Conservation (phyloP, 2,797 vertebrate genomes). For the Myotis findleyi region DNA sequence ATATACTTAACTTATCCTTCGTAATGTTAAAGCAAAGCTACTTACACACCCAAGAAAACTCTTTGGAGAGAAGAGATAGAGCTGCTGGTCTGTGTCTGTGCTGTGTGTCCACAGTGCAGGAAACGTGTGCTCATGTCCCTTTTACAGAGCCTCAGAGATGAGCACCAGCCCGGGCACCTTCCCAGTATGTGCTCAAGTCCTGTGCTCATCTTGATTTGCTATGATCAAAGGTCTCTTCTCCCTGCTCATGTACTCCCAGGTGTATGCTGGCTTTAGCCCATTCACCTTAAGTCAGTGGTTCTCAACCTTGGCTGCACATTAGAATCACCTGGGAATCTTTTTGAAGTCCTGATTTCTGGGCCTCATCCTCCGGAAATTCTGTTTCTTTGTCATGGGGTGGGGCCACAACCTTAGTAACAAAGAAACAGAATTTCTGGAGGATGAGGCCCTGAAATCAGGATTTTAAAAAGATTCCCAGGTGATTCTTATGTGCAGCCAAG, state of each 20-base stretch:
- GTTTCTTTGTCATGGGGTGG: too few species aligned
- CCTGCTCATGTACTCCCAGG: background rate
- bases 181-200: background rate
- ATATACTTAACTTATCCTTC: background rate
- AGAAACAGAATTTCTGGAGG: too few species aligned
- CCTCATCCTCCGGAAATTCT: too few species aligned
- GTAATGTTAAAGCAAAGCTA: background rate
- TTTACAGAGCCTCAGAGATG: background rate
- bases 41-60: background rate
- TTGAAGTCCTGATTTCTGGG: too few species aligned
- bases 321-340: too few species aligned
- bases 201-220: background rate
- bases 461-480: too few species aligned
- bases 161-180: background rate
- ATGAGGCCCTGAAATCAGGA: too few species aligned
- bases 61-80: background rate
- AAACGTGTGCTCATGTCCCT: background rate
- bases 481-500: too few species aligned
- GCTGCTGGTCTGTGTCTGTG: rapidly evolving
- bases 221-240: background rate
- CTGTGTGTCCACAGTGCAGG: background rate
- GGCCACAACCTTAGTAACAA: too few species aligned
- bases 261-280: background rate
- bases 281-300: background rate
- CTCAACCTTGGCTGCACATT: too few species aligned